A percentile compares a stretch with the other conserved stretches of the same genome.
phyloP scores from a whole-genome alignment of 2,113 vertebrate genomes.

The Thunnus thynnus region DNA sequence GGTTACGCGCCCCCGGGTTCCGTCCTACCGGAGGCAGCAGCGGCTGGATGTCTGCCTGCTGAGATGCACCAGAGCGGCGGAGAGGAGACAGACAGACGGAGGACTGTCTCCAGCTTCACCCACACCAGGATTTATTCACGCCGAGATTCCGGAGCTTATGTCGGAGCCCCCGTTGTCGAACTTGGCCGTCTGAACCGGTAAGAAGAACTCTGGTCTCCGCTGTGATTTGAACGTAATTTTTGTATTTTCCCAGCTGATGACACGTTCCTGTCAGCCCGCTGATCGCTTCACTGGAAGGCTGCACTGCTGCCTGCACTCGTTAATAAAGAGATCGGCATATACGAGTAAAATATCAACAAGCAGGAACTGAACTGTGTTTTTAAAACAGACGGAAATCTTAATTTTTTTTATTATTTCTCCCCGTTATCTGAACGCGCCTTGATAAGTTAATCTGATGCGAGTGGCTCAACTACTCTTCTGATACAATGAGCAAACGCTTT shows the following conservation, averaged over 20 bases:
- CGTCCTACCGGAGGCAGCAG: slow-evolving; percentile 46
- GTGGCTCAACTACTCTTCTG: too few relatives aligned
- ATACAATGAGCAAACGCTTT: too few relatives aligned
- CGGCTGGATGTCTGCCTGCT: slow-evolving; percentile 10
- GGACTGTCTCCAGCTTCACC: slow-evolving; percentile 23
- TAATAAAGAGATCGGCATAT: too few relatives aligned
- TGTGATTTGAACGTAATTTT: not conserved
- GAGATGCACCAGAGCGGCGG: slow-evolving; percentile 44
- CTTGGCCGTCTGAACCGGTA: slow-evolving; percentile 19
- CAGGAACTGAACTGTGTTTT: too few relatives aligned
- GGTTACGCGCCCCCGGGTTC: slow-evolving; percentile 53
- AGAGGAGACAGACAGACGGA: slow-evolving; percentile 16
- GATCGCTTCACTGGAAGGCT: not conserved
- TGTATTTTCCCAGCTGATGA: not conserved
- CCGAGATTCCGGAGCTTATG: not conserved
- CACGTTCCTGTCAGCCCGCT: slow-evolving; percentile 20
- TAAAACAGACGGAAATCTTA: too few relatives aligned
- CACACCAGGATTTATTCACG: slow-evolving; percentile 19
- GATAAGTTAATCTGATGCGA: too few relatives aligned
- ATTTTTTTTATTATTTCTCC: too few relatives aligned
- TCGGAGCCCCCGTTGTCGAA: not conserved
- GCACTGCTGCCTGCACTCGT: not conserved
- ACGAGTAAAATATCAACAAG: too few relatives aligned
- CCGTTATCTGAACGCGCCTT: too few relatives aligned
- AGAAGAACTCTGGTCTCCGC: slow-evolving; percentile 3